Base-by-base conservation (phyloP, 2,797 vertebrate genomes). In the Hippoglossus hippoglossus region DNA sequence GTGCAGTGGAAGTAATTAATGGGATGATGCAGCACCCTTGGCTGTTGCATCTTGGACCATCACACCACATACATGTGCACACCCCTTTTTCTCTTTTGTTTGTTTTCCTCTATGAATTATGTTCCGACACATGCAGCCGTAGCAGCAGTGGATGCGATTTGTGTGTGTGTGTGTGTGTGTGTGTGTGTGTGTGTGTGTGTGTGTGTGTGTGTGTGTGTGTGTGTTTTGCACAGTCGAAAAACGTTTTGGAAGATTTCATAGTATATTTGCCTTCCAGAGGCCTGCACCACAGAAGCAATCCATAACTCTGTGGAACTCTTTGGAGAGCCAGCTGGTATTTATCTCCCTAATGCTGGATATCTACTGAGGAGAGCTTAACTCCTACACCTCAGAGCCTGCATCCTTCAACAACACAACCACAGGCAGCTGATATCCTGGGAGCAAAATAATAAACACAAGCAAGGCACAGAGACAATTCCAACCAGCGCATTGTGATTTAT, bases 1-100 rank as follows among this genome's bases (percentile, higher is more conserved):
- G 80, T 87, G 79, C 67, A 78, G 71, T 67, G 80, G 83, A 82
- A 87, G 87, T 91, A 85, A 92, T 92, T 93, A 93, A 87, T 88
- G 76, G 82, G 86, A 85, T 86, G 87, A 90, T 92, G 82, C 83
- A 90, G 89, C 71, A 86, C 65, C 83, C 73, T 67, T 73, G 76
- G 86, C 81, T 80, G 75, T 80, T 79, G 76, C 77, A 71, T 86
- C 74, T 80, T 68, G 66, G 70, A 72, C 64, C 61, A 56, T 66
- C 19, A 55, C 74, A 57, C 67, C 52, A 60, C 50, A 81, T 53
- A 50, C 51, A 63, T 10, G 47, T 2, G 58, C 62, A 59, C 52
- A 31, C 41, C 31, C 54, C 21, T n/a, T 58, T 67, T 60, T 63
- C 12, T 44, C 73, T 62, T 65, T 54, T 64, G 36, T 75, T 82